A percentile compares a stretch with the other conserved stretches of the same genome.
Evolutionary conservation across 2,888 invertebrate genomes (phyloP).

Genomic region (Eurytoma californica): DNA sequence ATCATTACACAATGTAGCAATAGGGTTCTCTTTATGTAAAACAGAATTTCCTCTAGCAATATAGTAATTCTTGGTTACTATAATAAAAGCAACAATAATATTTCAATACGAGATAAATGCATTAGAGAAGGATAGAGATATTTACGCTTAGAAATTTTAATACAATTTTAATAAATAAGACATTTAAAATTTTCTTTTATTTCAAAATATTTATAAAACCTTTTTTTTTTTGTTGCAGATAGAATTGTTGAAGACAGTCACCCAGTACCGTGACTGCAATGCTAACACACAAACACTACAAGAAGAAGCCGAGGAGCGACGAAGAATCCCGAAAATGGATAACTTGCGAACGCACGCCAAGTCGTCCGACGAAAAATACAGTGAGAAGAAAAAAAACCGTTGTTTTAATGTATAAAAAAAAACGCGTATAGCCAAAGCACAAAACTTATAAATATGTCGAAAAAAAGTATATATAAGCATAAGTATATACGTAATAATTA

Average conservation of each 20-base stretch:
- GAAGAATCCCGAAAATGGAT: background rate
- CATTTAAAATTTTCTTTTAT: background rate
- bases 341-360: background rate
- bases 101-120: background rate
- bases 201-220: background rate
- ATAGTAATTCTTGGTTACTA: too few species aligned
- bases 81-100: too few species aligned
- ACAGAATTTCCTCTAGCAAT: background rate
- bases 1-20: too few species aligned
- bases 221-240: slow-evolving; percentile 37
- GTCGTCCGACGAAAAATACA: slow-evolving; percentile 3
- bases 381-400: slow-evolving; percentile 4
- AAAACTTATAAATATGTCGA: slow-evolving; percentile 46
- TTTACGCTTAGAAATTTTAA: background rate
- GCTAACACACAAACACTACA: background rate
- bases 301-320: background rate
- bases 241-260: slow-evolving; percentile 16
- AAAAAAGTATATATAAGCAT: slow-evolving; percentile 39
- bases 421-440: slow-evolving; percentile 49
- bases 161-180: background rate
- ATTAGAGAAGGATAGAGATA: background rate
- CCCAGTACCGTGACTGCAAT: background rate
- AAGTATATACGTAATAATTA: slow-evolving; percentile 42
- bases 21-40: background rate
- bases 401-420: slow-evolving; percentile 46